A percentile compares a stretch with the other conserved stretches of the same genome.
These are phyloP conservation scores for Oxystoma pomonae DNA, from an alignment of 2,888 invertebrate species.

Conservation along the genomic window DNA sequence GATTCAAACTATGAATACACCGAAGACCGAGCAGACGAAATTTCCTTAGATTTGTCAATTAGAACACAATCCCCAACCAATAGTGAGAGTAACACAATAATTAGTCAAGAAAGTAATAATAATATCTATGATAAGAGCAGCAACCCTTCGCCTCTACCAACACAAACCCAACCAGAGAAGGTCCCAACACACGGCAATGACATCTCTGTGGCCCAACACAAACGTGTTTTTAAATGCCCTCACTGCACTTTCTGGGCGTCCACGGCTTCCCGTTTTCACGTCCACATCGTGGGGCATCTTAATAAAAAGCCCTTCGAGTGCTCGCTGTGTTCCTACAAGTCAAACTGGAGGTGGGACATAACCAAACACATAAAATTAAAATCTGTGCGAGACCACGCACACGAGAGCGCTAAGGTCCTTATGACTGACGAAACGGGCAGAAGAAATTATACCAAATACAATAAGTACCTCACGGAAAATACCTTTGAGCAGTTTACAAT, in stretches of 20 bases:
- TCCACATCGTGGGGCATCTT: conserved; percentile 88
- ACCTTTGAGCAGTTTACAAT: conserved; percentile 40
- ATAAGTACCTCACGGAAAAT: conserved; percentile 76
- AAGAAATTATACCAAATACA: conserved; percentile 89
- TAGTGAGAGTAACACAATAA: conserved; percentile 39
- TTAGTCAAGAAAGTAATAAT: conserved; percentile 32
- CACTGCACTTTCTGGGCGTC: conserved; percentile 91
- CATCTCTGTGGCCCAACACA: conserved; percentile 60
- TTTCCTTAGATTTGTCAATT: conserved; percentile 43
- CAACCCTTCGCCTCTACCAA: conserved; percentile 27
- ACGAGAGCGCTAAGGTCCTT: conserved; percentile 75
- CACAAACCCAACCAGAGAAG: conserved; percentile 45
- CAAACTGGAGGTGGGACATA: conserved; percentile 97
- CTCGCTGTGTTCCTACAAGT: conserved; percentile 87
- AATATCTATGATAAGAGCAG: conserved; percentile 22
- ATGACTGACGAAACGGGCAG: conserved; percentile 91
- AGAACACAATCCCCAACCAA: conserved; percentile 45
- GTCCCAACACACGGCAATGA: conserved; percentile 57
- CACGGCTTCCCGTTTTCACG: conserved; percentile 88
- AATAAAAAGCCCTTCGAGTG: conserved; percentile 95
- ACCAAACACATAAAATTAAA: conserved; percentile 92
- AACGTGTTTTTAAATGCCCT: conserved; percentile 87
- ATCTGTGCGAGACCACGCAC: conserved; percentile 78
- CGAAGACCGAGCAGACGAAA: conserved; percentile 44
- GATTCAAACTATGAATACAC: conserved; percentile 43